These are phyloP conservation scores for Eupithecia insigniata DNA, from an alignment of 2,888 invertebrate genomes.

Conservation along the genomic window DNA sequence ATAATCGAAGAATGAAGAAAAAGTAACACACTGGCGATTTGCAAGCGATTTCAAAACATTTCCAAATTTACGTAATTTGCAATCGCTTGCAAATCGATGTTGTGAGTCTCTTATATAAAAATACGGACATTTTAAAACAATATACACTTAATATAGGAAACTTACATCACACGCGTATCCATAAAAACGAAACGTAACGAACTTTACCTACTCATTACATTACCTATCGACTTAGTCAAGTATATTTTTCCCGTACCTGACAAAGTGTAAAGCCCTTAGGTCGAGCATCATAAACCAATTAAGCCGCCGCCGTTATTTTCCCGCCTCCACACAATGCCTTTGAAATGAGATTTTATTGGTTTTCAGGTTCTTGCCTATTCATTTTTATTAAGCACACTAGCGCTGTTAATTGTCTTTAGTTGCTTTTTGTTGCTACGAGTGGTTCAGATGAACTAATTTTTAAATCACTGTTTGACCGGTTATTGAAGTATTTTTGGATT, in stretches of 20 bases:
- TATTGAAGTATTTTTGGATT: neutral
- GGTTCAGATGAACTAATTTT: neutral
- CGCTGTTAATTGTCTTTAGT: neutral
- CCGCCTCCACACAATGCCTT: conserved; percentile 13
- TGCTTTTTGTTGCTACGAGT: neutral
- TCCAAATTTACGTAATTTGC: too few relatives aligned
- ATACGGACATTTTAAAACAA: too few relatives aligned
- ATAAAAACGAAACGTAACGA: too few relatives aligned
- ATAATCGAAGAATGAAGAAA: too few relatives aligned
- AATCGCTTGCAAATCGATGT: too few relatives aligned
- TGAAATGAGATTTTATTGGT: conserved; percentile 15
- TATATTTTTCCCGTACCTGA: neutral
- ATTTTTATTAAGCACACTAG: conserved; percentile 22
- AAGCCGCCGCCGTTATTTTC: conserved; percentile 4
- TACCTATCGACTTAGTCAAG: neutral
- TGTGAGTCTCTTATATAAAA: too few relatives aligned
- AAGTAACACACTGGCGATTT: too few relatives aligned
- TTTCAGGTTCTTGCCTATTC: conserved; percentile 9
- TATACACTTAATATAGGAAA: too few relatives aligned
- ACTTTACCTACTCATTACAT: neutral
- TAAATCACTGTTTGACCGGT: neutral
- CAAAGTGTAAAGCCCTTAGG: neutral
- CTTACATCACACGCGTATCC: neutral
- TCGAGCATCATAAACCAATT: conserved; percentile 13
- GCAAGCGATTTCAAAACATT: too few relatives aligned